phyloP scores from a whole-genome alignment of 2,113 vertebrate species.

The Dasyurus viverrinus region DNA sequence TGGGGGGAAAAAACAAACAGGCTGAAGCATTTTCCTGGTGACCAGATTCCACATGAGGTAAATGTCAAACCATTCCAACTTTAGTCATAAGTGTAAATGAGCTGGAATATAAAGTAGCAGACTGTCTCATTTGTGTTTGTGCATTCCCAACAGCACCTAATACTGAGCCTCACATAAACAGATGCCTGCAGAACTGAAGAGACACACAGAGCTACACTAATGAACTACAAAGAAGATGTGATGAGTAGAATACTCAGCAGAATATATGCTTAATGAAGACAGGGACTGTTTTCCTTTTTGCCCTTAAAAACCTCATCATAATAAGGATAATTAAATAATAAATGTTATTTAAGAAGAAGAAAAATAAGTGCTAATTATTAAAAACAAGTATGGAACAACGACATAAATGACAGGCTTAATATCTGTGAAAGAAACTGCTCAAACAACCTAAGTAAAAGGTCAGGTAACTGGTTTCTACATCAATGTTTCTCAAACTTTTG shows the following conservation, averaged over 20 bases:
- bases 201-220: background rate
- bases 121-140: background rate
- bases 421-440: background rate
- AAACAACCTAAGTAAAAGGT: background rate
- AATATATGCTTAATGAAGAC: background rate
- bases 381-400: background rate
- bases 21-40: background rate
- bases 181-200: background rate
- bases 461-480: background rate
- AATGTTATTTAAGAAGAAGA: background rate
- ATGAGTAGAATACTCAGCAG: background rate
- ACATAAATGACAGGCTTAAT: background rate
- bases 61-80: background rate
- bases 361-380: background rate
- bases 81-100: conserved; percentile 1
- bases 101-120: background rate
- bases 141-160: background rate
- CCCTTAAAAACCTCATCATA: background rate
- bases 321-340: background rate
- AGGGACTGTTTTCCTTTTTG: background rate
- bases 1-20: background rate
- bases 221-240: background rate
- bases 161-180: background rate
- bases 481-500: background rate
- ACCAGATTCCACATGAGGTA: background rate